These are phyloP conservation scores for Syritta pipiens DNA, from an alignment of 2,888 invertebrate genomes.

Conservation along the genomic window DNA sequence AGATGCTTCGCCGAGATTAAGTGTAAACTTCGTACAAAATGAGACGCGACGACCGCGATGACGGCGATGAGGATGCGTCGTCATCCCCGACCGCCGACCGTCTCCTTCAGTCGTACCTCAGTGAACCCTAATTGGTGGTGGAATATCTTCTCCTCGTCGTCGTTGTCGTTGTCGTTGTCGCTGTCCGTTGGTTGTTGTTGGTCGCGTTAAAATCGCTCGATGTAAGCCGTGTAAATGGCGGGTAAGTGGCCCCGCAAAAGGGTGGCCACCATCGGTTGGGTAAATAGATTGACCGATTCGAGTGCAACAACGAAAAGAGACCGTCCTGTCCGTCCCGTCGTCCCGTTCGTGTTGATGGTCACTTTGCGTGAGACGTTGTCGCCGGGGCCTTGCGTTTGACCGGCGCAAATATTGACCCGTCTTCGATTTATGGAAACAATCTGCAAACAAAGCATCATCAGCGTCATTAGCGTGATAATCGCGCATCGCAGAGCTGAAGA, in stretches of 20 bases:
- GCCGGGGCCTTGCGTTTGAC: conserved; percentile 24
- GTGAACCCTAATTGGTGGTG: conserved; percentile 62
- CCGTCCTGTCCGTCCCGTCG: conserved; percentile 6
- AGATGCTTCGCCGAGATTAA: conserved; percentile 61
- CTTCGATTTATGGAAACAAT: conserved; percentile 67
- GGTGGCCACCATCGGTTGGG: conserved; percentile 22
- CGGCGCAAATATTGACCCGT: conserved; percentile 63
- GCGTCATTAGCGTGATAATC: conserved; percentile 67
- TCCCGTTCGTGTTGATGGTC: conserved; percentile 42
- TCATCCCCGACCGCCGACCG: no score
- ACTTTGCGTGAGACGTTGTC: conserved; percentile 47
- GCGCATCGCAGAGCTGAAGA: conserved; percentile 47
- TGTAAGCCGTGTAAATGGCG: conserved; percentile 43
- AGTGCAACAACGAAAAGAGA: conserved; percentile 1
- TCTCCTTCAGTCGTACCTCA: conserved; percentile 58
- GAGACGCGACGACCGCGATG: conserved; percentile 47
- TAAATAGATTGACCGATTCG: conserved; percentile 55
- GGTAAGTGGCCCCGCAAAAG: conserved; percentile 42
- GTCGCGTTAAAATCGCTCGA: conserved; percentile 39
- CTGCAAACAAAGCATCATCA: conserved; percentile 65
- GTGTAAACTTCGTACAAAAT: conserved; percentile 60
- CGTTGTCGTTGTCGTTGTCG: not conserved
- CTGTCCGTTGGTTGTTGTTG: not conserved
- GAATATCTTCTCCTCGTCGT: conserved; percentile 28
- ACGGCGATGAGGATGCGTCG: conserved; percentile 1